phyloP scores from a whole-genome alignment of 2,113 vertebrate species.

The Hyla sarda region DNA sequence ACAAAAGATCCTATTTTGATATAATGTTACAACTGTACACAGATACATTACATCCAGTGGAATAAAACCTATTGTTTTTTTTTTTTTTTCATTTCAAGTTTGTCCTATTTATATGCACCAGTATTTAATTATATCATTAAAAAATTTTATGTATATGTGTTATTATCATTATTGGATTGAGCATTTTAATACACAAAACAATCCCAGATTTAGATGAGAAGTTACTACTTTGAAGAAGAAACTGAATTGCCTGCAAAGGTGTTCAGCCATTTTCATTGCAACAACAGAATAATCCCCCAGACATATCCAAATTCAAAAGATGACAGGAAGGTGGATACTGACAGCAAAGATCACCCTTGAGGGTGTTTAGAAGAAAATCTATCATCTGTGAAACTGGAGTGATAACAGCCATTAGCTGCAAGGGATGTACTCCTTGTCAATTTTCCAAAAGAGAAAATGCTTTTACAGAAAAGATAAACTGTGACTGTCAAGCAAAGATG shows the following conservation, averaged over 20 bases:
- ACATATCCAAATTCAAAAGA: conserved; percentile 63
- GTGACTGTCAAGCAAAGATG: conserved; percentile 63
- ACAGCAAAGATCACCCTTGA: conserved; percentile 66
- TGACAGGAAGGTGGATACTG: conserved; percentile 60
- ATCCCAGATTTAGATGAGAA: too few species aligned
- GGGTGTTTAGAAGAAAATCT: conserved; percentile 69
- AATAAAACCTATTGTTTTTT: too few species aligned
- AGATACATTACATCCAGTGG: too few species aligned
- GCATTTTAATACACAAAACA: not conserved
- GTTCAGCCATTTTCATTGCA: conserved; percentile 35
- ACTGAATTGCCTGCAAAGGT: conserved; percentile 22
- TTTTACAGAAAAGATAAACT: conserved; percentile 70
- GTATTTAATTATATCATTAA: too few species aligned
- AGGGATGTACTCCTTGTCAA: conserved; percentile 65
- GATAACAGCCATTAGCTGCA: conserved; percentile 69
- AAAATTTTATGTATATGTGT: too few species aligned
- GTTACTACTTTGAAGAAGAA: conserved; percentile 3
- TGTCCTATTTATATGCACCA: too few species aligned
- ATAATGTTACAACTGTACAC: too few species aligned
- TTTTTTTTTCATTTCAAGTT: too few species aligned
- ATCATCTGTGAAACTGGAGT: conserved; percentile 68
- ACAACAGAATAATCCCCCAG: conserved; percentile 57
- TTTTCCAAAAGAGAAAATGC: conserved; percentile 67
- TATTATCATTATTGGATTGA: not conserved
- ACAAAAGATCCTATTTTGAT: too few species aligned